phyloP scores from a whole-genome alignment of 2,113 vertebrate genomes.

The Siphamia tubifer region DNA sequence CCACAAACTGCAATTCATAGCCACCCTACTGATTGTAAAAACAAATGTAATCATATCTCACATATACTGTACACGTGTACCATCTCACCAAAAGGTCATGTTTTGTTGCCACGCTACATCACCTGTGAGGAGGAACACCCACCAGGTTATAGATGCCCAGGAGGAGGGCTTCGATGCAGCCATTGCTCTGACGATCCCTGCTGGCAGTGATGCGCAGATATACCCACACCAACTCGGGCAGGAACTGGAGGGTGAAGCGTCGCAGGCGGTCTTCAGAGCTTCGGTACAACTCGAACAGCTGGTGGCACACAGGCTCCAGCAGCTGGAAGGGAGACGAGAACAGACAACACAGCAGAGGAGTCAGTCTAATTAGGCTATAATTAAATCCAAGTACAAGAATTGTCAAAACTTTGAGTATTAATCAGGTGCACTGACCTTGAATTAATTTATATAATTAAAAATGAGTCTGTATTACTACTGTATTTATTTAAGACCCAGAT shows the following conservation, averaged over 20 bases:
- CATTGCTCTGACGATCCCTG: conserved; percentile 92
- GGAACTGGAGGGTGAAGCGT: conserved; percentile 95
- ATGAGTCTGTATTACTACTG: too few relatives aligned
- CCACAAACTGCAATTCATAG: not conserved
- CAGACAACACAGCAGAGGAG: not conserved
- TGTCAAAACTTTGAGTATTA: too few relatives aligned
- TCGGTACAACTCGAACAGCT: conserved; percentile 96
- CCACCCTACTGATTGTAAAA: not conserved
- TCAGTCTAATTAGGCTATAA: not conserved
- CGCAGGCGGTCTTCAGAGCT: conserved; percentile 92
- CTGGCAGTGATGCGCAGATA: conserved; percentile 92
- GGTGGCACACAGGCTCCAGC: conserved; percentile 97
- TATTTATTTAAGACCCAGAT: too few relatives aligned
- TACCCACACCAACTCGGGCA: conserved; percentile 96
- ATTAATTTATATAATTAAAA: too few relatives aligned
- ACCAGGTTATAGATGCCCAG: conserved; percentile 98
- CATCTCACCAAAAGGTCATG: not conserved
- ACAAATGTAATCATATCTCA: not conserved
- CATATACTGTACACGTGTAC: too few relatives aligned
- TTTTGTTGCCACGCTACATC: too few relatives aligned
- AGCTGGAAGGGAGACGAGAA: conserved; percentile 76
- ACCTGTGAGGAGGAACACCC: conserved; percentile 49
- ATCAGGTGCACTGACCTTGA: too few relatives aligned
- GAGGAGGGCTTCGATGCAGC: conserved; percentile 96
- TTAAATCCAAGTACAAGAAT: too few relatives aligned